Percentiles rank a stretch among this genome's conserved stretches.
Conservation (phyloP, 2,888 invertebrate species). For the Limnephilus marmoratus region DNA sequence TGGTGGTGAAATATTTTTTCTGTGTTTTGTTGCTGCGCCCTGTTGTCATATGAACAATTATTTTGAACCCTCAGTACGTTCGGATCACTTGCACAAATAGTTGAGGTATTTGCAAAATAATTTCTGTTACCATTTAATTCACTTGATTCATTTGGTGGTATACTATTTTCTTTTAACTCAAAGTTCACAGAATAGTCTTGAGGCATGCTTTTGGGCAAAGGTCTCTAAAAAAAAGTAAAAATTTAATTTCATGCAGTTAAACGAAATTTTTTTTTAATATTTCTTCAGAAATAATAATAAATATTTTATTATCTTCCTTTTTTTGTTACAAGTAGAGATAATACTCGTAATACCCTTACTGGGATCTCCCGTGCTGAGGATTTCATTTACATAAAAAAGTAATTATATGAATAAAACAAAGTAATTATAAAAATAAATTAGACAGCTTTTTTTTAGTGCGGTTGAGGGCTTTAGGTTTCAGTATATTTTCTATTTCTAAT, state of each 20-base stretch:
- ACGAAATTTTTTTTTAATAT: too few relatives aligned
- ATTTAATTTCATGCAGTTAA: background rate
- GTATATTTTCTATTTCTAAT: too few relatives aligned
- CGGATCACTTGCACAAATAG: background rate
- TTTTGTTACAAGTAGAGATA: too few relatives aligned
- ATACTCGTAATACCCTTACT: too few relatives aligned
- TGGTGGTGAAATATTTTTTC: background rate
- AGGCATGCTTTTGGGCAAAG: constrained; percentile 38
- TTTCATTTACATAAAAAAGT: too few relatives aligned
- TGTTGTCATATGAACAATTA: background rate
- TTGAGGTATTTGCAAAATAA: background rate
- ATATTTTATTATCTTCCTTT: too few relatives aligned
- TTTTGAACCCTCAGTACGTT: background rate
- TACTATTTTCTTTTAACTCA: background rate
- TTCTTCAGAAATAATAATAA: too few relatives aligned
- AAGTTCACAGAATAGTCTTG: background rate
- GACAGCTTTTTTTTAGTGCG: too few relatives aligned
- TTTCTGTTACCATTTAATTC: background rate
- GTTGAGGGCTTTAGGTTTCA: too few relatives aligned
- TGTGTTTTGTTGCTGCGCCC: background rate
- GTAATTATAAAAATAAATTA: too few relatives aligned
- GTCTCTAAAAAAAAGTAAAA: constrained; percentile 41
- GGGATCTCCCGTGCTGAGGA: too few relatives aligned
- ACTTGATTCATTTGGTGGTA: background rate
- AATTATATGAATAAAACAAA: too few relatives aligned